Base-by-base conservation (phyloP, 2,888 invertebrate species). In the Trichopoda pennipes region DNA sequence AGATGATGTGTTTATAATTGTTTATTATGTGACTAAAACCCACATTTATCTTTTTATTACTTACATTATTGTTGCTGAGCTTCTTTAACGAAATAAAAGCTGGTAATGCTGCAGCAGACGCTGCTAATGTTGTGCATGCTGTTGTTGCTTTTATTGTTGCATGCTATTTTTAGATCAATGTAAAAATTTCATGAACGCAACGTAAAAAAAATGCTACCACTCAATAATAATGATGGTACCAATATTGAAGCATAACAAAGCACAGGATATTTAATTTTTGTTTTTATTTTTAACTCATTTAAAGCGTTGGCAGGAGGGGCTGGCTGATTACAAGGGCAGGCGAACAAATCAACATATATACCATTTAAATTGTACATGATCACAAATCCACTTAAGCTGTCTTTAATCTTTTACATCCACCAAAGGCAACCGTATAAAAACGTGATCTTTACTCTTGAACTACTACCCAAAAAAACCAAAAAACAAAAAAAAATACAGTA, bases 301-400 rank as follows among this genome's bases (percentile, higher is more conserved):
- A 23, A 19, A 58, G 42, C 17, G 38, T 49, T 38, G 9, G 49
- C 49, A 58, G 58, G n/a, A 38, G 63, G 49, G 42, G 44, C 12
- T 42, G 44, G 44, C 12, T 73, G 55, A 61, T 56, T 47, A 60
- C 60, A 44, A 3, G 35, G 60, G 61, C 68, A 53, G 51, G 49
- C 66, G 64, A 16, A 64, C 74, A 81, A 72, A 81, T 77, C 76
- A 73, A 81, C 73, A 74, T 81, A 68, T 68, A 64, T 58, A 53
- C 23, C 70, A 78, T 82, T 82, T 82, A 82, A 80, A 80, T 76
- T 79, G 83, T 69, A 83, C 83, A 77, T 83, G 80, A 84, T 80
- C 85, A 83, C 85, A 86, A 86, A 87, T 87, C 88, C 88, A 87
- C 87, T 88, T 88, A 87, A 87, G 84, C 87, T 87, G 88, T 87